Conservation (phyloP, 2,113 vertebrate species). For the Datnioides undecimradiatus region DNA sequence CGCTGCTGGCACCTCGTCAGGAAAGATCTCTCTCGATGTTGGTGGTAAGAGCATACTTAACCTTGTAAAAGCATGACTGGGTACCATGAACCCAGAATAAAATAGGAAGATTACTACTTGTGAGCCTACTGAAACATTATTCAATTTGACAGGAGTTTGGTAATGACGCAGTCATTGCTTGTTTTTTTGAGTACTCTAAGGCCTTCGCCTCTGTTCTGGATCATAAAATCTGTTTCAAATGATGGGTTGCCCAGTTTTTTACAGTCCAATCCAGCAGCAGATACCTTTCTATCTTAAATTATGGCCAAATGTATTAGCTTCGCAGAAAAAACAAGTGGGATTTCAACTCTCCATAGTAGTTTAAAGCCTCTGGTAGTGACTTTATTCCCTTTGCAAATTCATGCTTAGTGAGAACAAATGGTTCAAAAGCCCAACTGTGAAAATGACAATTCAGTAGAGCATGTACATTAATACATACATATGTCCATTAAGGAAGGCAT, state of each 20-base stretch:
- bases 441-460: no score
- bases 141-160: neutral
- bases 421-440: neutral
- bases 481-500: neutral
- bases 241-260: neutral
- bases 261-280: neutral
- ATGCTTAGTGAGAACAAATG: neutral
- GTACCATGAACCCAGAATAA: no score
- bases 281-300: neutral
- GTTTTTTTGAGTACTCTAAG: no score
- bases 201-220: neutral
- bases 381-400: neutral
- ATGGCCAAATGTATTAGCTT: neutral
- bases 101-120: neutral
- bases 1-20: slow-evolving; percentile 89
- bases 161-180: neutral
- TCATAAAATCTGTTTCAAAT: no score
- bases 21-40: slow-evolving; percentile 91
- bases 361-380: neutral
- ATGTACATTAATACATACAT: no score
- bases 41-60: slow-evolving; percentile 87
- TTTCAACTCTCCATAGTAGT: neutral
- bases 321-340: neutral
- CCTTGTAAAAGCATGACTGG: neutral
- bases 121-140: neutral